Evolutionary conservation across 2,888 invertebrate species (phyloP), one percentile per base, ranked within the genome.

Genomic region (Mellilla xanthometata): DNA sequence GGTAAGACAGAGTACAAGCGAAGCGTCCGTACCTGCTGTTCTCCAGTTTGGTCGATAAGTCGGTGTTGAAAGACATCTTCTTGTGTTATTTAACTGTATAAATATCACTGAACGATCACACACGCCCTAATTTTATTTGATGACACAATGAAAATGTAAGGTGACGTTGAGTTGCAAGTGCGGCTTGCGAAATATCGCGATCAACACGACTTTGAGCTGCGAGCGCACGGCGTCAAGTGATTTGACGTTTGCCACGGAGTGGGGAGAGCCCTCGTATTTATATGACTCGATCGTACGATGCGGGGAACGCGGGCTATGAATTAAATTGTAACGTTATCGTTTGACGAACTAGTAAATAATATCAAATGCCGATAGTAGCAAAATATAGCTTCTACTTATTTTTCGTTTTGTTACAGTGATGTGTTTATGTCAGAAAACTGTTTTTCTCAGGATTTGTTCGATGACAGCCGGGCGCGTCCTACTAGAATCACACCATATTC

Each of bases 51-150:
- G 79, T 76, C 39, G 89, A 88, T 62, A 89, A 81, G 55, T 89
- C 88, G 52, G 85, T 87, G 76, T 88, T 86, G 81, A 86, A 88
- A 80, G 88, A 79, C 88, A 88, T 88, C 72, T 84, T 86, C 83
- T 76, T 59, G 85, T 83, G 83, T 76, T 86, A 85, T 87, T 86
- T 85, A 84, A 71, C 68, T 52, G 58, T 68, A 64, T 82, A 84
- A 85, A 85, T 87, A 86, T 82, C 88, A 89, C 88, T 86, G 82
- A 87, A 85, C 55, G 40, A 52, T 55, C 86, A 86, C 85, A 84
- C 84, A 84, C 81, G 78, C 68, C 69, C 68, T 64, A 67, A 68
- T 72, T 75, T 74, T 72, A 72, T 71, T 68, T 69, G 65, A 71
- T 75, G 69, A 74, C 80, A 81, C 85, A 7, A 8, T 79, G 68